Evolutionary conservation across 2,888 invertebrate species (phyloP).

Genomic region (Dynastes maya): DNA sequence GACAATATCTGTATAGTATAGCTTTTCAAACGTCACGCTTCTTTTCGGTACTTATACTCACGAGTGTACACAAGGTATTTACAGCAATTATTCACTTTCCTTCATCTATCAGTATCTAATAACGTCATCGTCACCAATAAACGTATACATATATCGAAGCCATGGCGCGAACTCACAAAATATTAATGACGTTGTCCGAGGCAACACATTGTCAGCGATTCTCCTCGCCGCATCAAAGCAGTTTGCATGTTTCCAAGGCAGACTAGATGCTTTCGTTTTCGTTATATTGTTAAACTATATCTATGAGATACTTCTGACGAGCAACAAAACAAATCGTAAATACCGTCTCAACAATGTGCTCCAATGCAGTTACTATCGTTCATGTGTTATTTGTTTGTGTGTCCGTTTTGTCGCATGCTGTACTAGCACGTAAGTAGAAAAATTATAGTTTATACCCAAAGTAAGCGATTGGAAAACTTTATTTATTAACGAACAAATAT

Average conservation of each 20-base stretch:
- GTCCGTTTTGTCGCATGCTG: not conserved
- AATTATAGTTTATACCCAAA: not conserved
- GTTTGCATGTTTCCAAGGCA: constrained; percentile 42
- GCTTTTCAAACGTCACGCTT: not conserved
- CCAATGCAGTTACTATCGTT: constrained; percentile 1
- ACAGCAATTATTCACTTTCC: not conserved
- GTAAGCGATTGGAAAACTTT: too few relatives aligned
- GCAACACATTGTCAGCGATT: constrained; percentile 34
- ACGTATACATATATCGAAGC: constrained; percentile 13
- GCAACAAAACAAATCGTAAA: constrained; percentile 13
- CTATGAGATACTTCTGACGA: constrained; percentile 21
- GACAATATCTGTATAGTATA: not conserved
- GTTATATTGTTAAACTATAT: not conserved
- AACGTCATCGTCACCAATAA: constrained; percentile 8
- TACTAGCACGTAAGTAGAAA: constrained; percentile 28
- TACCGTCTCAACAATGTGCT: constrained; percentile 21
- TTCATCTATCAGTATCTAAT: not conserved
- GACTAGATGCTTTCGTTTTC: constrained; percentile 24
- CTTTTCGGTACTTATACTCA: not conserved
- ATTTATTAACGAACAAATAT: not conserved
- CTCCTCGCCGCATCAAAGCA: constrained; percentile 34
- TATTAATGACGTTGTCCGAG: constrained; percentile 35
- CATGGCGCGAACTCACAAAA: constrained; percentile 32
- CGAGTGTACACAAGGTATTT: not conserved
- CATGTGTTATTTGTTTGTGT: constrained; percentile 22